phyloP scores from a whole-genome alignment of 2,888 invertebrate genomes.

The Cyrtodaria siliqua region DNA sequence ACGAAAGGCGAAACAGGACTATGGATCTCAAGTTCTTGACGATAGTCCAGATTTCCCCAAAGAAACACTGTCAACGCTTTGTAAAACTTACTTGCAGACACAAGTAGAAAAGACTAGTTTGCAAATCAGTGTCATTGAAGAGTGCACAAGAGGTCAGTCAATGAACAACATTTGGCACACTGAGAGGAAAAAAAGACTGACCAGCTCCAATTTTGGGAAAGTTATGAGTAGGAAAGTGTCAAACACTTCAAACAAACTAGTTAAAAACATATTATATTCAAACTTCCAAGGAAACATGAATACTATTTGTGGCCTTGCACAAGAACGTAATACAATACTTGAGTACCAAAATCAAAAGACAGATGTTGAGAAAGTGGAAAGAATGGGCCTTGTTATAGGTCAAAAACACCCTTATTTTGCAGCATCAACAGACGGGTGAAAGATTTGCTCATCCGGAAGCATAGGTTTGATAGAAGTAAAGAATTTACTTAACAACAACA shows the following conservation, averaged over 20 bases:
- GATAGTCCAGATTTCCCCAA: not conserved
- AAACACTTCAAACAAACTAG: slow-evolving; percentile 2
- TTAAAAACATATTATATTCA: slow-evolving; percentile 21
- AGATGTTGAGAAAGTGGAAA: slow-evolving; percentile 29
- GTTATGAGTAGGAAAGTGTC: slow-evolving; percentile 21
- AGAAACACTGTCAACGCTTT: not conserved
- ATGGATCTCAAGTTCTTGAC: slow-evolving; percentile 5
- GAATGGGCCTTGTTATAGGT: slow-evolving; percentile 25
- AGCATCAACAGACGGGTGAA: slow-evolving; percentile 44
- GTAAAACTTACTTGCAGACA: not conserved
- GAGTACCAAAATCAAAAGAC: slow-evolving; percentile 36
- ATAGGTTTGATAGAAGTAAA: slow-evolving; percentile 18
- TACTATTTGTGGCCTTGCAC: slow-evolving; percentile 24
- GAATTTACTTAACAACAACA: slow-evolving; percentile 32
- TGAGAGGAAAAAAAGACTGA: not conserved
- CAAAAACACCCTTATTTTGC: slow-evolving; percentile 22
- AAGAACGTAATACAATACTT: slow-evolving; percentile 30
- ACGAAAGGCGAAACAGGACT: not conserved
- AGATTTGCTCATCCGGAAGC: not conserved
- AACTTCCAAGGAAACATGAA: not conserved
- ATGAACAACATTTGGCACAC: not conserved
- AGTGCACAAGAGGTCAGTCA: not conserved
- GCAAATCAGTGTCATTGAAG: not conserved
- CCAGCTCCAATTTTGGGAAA: slow-evolving; percentile 29
- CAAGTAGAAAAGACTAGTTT: not conserved